phyloP scores from a whole-genome alignment of 1,140 invertebrate species.

The Atta colombica region DNA sequence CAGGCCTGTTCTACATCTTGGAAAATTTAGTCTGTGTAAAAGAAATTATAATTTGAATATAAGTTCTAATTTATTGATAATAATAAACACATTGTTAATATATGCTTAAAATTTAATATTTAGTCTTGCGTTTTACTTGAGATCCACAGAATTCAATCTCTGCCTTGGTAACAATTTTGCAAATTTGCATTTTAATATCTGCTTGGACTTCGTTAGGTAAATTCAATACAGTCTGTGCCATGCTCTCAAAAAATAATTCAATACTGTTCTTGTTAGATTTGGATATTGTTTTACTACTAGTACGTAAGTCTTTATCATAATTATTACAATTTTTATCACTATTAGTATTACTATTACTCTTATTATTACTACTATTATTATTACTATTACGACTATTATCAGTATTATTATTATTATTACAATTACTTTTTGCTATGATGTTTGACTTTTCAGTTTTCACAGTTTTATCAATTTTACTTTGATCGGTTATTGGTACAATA shows the following conservation, averaged over 20 bases:
- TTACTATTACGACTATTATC: too few relatives aligned
- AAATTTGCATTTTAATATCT: slow-evolving; percentile 84
- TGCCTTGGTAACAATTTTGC: slow-evolving; percentile 83
- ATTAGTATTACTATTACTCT: neutral
- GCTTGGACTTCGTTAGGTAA: slow-evolving; percentile 81
- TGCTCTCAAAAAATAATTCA: slow-evolving; percentile 83
- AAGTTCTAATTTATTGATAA: neutral
- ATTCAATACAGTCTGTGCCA: slow-evolving; percentile 82
- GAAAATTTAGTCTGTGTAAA: neutral
- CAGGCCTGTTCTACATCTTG: neutral
- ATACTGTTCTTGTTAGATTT: slow-evolving; percentile 75
- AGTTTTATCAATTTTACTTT: neutral
- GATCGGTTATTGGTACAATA: neutral
- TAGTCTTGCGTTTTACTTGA: neutral
- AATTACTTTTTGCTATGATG: neutral
- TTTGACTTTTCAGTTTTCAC: neutral
- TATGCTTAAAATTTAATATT: neutral
- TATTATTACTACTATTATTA: neutral
- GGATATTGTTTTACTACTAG: neutral
- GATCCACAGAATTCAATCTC: slow-evolving; percentile 75
- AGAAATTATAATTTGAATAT: neutral
- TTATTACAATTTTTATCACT: neutral
- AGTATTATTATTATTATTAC: neutral
- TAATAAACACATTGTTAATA: neutral
- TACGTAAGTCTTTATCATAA: neutral